Conservation (phyloP, 2,888 invertebrate species). For the Pachycephus smyrnensis region DNA sequence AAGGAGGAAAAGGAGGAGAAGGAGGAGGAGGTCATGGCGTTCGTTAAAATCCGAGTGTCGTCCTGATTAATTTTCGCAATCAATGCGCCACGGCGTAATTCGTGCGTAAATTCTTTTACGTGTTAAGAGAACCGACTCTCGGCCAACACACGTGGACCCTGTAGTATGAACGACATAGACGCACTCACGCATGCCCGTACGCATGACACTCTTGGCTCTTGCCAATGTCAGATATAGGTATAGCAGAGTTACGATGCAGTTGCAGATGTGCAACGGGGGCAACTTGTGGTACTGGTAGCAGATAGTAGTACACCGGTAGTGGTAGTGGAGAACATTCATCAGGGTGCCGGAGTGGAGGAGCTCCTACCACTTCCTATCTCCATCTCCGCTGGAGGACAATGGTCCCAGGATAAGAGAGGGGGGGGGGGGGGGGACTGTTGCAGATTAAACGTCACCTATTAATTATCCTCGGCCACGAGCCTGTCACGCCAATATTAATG, state of each 20-base stretch:
- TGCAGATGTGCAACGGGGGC: neutral
- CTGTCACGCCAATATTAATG: conserved; percentile 26
- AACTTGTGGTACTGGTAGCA: neutral
- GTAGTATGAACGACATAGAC: neutral
- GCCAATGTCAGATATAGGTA: neutral
- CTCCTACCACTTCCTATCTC: conserved; percentile 13
- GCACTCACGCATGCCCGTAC: neutral
- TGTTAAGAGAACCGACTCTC: neutral
- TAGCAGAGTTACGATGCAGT: neutral
- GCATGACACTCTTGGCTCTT: neutral
- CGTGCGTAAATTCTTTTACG: conserved; percentile 18
- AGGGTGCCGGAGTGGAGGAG: neutral
- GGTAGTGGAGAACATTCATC: neutral
- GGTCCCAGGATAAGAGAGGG: conserved; percentile 11
- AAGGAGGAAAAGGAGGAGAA: no score
- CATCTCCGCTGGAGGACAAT: conserved; percentile 27
- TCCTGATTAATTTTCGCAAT: conserved; percentile 32
- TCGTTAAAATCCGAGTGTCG: conserved; percentile 30
- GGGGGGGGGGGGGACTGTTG: conserved; percentile 23
- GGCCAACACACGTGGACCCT: neutral
- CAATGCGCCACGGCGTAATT: conserved; percentile 28
- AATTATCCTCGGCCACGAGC: conserved; percentile 21
- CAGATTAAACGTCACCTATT: conserved; percentile 33
- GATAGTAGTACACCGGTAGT: neutral
- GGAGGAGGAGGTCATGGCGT: conserved; percentile 5